Evolutionary conservation across 2,797 vertebrate genomes (phyloP), one percentile per base, ranked within the genome.

Genomic region (Anguilla obscura): DNA sequence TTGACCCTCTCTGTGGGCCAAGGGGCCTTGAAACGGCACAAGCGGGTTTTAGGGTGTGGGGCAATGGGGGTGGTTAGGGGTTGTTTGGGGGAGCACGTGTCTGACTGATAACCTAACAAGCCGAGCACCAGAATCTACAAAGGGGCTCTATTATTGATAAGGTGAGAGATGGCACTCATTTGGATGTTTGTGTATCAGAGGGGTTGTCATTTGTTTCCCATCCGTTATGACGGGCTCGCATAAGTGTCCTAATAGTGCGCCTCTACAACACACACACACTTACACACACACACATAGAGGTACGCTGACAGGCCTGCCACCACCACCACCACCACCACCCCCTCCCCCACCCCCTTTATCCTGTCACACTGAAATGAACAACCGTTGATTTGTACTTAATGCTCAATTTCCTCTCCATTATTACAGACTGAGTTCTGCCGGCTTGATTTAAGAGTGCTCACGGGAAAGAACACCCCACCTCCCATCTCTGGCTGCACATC

Each of bases 321-420:
- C 60, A 63, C 24, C 60, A 63, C 60, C 36, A 45, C 40, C 40
- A 45, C 40, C 40, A 45, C 40, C 16, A 5, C 63, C 63, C 63
- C 24, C 27, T 92, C 92, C 91, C 89, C 88, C 85, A 24, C 90
- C 86, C 89, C 91, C 94, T 87, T 92, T 92, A 90, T 83, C 79
- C 90, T 89, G 74, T 93, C 83, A 76, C 90, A 89, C 90, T 89
- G 48, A 92, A 95, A 95, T 94, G 92, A 95, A 93, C 93, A 93
- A 93, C 93, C 91, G 90, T 90, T 96, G 94, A 96, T 96, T 95
- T 95, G 92, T 94, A 94, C 94, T 95, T 94, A 94, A 96, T 94
- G 95, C 94, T 95, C 93, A 93, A 93, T 94, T 96, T 95, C 94
- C 93, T 95, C 93, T 94, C 92, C 94, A 92, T 96, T 95, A 93